Conservation (phyloP, 2,888 invertebrate species). For the Cylindroiulus punctatus region DNA sequence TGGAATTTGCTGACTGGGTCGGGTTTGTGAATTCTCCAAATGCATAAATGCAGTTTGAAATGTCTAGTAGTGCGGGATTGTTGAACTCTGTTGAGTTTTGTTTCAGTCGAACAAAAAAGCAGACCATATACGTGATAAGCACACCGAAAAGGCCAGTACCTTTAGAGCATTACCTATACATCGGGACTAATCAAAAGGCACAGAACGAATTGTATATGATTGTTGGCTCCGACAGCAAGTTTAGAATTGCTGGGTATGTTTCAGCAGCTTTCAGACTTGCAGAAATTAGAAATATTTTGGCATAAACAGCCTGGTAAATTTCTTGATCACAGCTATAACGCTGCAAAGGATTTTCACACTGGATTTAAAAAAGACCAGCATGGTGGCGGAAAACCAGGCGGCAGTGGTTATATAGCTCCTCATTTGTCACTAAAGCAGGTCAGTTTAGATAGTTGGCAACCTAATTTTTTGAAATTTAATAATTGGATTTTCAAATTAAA, state of each 20-base stretch:
- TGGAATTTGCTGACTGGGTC: conserved; percentile 85
- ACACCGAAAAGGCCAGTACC: conserved; percentile 95
- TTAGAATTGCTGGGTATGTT: conserved; percentile 50
- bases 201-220: conserved; percentile 80
- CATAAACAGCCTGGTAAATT: neutral
- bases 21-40: no score
- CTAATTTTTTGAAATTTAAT: no score
- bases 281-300: neutral
- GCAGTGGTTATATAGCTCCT: neutral
- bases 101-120: conserved; percentile 71
- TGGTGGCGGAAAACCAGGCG: neutral
- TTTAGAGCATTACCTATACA: conserved; percentile 86
- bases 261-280: neutral
- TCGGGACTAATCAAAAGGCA: conserved; percentile 71
- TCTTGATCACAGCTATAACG: conserved; percentile 54
- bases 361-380: neutral
- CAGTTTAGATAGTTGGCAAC: no score
- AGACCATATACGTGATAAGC: conserved; percentile 90
- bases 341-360: conserved; percentile 52
- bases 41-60: neutral
- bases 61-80: neutral
- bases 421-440: conserved; percentile 17
- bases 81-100: neutral
- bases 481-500: no score
- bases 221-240: conserved; percentile 72